phyloP scores from a whole-genome alignment of 2,797 vertebrate species.

The Danionella dracula region DNA sequence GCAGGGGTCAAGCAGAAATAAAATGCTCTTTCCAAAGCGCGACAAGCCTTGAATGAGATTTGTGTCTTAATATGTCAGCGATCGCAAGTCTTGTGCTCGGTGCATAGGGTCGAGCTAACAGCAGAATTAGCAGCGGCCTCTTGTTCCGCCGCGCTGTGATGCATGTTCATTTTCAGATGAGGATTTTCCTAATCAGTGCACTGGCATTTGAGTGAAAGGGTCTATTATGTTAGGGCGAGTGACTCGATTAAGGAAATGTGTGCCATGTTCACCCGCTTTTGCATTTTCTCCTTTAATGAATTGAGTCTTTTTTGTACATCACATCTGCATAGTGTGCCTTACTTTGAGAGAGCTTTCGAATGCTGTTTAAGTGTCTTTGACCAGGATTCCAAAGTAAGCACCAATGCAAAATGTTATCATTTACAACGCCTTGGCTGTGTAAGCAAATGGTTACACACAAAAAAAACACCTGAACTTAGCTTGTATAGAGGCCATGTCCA shows the following conservation, averaged over 20 bases:
- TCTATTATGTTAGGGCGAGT: conserved; percentile 18
- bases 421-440: too few relatives aligned
- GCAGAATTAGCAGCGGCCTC: neutral
- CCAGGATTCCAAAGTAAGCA: neutral
- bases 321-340: neutral
- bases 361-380: neutral
- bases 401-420: neutral
- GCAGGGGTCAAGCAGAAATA: conserved; percentile 23
- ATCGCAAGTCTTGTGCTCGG: neutral
- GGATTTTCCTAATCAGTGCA: conserved; percentile 30
- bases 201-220: conserved; percentile 31
- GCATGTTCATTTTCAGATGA: conserved; percentile 6
- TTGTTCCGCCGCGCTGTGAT: conserved; percentile 6
- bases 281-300: neutral
- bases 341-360: neutral
- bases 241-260: conserved; percentile 24
- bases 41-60: neutral
- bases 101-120: neutral
- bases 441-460: too few relatives aligned
- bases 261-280: neutral
- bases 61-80: conserved; percentile 11
- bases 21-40: conserved; percentile 6
- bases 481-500: too few relatives aligned
- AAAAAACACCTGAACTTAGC: too few relatives aligned
- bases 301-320: neutral